Evolutionary conservation across 2,888 invertebrate genomes (phyloP).

Genomic region (Tigriopus californicus): DNA sequence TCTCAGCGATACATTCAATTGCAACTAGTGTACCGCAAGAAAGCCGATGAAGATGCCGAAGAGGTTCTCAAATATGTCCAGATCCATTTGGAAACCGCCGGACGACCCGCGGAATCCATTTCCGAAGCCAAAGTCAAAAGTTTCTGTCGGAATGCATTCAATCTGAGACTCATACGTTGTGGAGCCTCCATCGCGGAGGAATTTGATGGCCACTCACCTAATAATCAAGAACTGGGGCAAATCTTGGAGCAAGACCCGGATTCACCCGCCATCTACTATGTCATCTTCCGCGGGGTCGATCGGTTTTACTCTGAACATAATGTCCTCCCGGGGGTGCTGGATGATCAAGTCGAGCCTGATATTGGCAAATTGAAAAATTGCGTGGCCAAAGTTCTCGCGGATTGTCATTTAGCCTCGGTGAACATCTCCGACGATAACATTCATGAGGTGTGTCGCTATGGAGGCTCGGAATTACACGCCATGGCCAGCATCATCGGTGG

Average conservation of each 20-base stretch:
- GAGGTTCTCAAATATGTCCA: constrained; percentile 59
- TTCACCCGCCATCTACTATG: constrained; percentile 69
- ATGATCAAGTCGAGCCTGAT: constrained; percentile 69
- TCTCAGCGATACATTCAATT: constrained; percentile 66
- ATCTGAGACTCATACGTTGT: constrained; percentile 58
- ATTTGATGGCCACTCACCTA: constrained; percentile 43
- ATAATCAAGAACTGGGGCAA: constrained; percentile 37
- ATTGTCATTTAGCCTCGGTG: background rate
- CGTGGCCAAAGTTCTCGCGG: background rate
- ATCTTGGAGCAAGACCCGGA: constrained; percentile 44
- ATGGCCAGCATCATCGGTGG: constrained; percentile 81
- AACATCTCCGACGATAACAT: constrained; percentile 58
- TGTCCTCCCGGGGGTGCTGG: constrained; percentile 69
- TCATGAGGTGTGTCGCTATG: constrained; percentile 86
- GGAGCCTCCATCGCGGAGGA: constrained; percentile 47
- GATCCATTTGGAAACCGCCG: constrained; percentile 54
- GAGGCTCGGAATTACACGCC: constrained; percentile 82
- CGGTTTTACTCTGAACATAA: constrained; percentile 72
- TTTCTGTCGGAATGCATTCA: constrained; percentile 48
- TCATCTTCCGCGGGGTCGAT: constrained; percentile 73
- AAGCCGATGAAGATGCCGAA: constrained; percentile 63
- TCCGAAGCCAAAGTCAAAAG: constrained; percentile 35
- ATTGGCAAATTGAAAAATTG: constrained; percentile 59
- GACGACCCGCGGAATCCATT: constrained; percentile 46
- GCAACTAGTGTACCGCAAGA: constrained; percentile 68